A percentile compares a stretch with the other conserved stretches of the same genome.
phyloP scores from a whole-genome alignment of 2,888 invertebrate genomes.

The Noctua comes region DNA sequence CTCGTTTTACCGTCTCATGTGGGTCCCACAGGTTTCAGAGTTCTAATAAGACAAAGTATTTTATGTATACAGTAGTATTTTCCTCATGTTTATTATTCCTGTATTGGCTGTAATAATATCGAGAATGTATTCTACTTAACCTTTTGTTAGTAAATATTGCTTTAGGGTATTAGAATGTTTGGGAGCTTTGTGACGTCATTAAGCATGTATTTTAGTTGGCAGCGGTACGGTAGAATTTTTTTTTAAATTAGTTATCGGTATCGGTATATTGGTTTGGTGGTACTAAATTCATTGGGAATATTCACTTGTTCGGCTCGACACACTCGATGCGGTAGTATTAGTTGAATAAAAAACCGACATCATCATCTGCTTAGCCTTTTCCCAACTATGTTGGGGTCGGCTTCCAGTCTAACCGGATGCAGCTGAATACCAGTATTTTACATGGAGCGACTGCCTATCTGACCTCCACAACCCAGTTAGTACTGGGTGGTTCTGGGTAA shows the following conservation, averaged over 20 bases:
- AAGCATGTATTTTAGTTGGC: not conserved
- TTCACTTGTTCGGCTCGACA: too few relatives aligned
- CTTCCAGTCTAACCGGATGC: too few relatives aligned
- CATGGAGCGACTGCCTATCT: too few relatives aligned
- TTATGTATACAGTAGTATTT: constrained; percentile 26
- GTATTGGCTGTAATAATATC: constrained; percentile 23
- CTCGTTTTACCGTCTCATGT: not conserved
- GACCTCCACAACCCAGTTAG: too few relatives aligned
- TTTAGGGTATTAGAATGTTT: constrained; percentile 2
- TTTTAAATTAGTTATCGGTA: too few relatives aligned
- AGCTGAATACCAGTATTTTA: too few relatives aligned
- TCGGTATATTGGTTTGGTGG: too few relatives aligned
- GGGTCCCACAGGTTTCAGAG: not conserved
- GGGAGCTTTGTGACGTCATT: not conserved
- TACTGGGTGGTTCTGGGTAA: too few relatives aligned
- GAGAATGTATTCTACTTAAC: not conserved
- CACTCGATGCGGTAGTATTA: too few relatives aligned
- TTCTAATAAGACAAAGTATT: not conserved
- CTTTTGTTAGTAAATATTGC: constrained; percentile 1
- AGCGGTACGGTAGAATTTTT: not conserved
- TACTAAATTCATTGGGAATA: too few relatives aligned
- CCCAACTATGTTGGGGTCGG: too few relatives aligned
- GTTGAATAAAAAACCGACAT: not conserved
- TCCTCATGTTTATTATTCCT: constrained; percentile 7
- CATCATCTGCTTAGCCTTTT: too few relatives aligned